A percentile compares a stretch with the other conserved stretches of the same genome.
These are phyloP conservation scores for Anastatus disparis DNA, from an alignment of 1,140 invertebrate genomes.

Conservation along the genomic window DNA sequence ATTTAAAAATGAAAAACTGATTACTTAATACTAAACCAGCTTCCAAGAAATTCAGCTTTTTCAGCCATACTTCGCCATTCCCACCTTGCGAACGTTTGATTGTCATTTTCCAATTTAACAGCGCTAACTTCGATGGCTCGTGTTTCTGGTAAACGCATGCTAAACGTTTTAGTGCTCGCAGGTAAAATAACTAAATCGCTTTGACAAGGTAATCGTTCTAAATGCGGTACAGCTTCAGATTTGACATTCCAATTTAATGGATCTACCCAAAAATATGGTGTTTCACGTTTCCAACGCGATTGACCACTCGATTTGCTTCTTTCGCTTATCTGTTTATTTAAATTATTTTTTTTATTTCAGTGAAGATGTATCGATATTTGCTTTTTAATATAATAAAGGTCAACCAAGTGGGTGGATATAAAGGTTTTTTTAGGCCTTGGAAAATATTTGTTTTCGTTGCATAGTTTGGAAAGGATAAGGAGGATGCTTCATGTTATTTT, in stretches of 20 bases:
- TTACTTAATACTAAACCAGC: slow-evolving; percentile 53
- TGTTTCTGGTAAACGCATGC: slow-evolving; percentile 49
- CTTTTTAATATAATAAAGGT: no score
- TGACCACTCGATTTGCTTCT: not conserved
- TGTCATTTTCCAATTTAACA: slow-evolving; percentile 45
- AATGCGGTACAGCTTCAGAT: slow-evolving; percentile 58
- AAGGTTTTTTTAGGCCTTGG: no score
- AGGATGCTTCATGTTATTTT: no score
- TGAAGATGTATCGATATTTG: no score
- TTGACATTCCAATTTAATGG: slow-evolving; percentile 58
- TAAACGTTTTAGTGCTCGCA: slow-evolving; percentile 47
- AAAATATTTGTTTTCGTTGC: no score
- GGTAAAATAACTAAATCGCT: slow-evolving; percentile 57
- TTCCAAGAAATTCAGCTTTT: slow-evolving; percentile 50
- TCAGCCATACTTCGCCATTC: slow-evolving; percentile 50
- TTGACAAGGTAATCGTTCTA: slow-evolving; percentile 59
- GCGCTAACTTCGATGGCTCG: slow-evolving; percentile 47
- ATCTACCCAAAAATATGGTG: slow-evolving; percentile 59
- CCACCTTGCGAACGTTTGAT: slow-evolving; percentile 41
- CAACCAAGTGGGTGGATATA: no score
- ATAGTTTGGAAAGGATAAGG: no score
- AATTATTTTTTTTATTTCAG: no score
- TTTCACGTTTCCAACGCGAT: slow-evolving; percentile 48
- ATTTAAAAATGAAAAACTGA: not conserved
- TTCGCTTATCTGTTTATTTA: not conserved